Percentiles rank a stretch among this genome's conserved stretches.
phyloP scores from a whole-genome alignment of 2,113 vertebrate genomes.

The Apaloderma vittatum region DNA sequence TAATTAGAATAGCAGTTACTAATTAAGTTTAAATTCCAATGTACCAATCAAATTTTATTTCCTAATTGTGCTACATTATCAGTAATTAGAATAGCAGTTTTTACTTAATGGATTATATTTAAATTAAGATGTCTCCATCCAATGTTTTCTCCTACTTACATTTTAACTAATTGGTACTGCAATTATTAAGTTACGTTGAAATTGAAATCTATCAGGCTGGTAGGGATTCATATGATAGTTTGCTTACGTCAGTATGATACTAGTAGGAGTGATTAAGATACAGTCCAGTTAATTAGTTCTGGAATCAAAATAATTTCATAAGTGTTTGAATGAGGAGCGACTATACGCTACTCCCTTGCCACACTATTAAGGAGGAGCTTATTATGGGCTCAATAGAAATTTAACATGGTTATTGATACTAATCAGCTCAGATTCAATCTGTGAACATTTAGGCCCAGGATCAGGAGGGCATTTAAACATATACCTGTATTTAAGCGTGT shows the following conservation, averaged over 20 bases:
- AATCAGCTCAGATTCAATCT: not conserved
- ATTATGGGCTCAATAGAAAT: not conserved
- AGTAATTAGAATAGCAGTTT: conserved; percentile 75
- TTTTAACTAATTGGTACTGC: conserved; percentile 71
- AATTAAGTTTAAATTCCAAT: conserved; percentile 75
- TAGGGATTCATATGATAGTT: conserved; percentile 36
- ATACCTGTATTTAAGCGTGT: not conserved
- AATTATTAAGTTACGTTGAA: conserved; percentile 70
- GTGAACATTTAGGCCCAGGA: not conserved
- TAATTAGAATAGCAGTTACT: conserved; percentile 73
- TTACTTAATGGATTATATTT: conserved; percentile 76
- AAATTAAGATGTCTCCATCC: conserved; percentile 71
- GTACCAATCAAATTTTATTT: conserved; percentile 78
- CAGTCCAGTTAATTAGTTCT: conserved; percentile 53
- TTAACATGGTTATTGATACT: not conserved
- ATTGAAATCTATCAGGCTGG: conserved; percentile 60
- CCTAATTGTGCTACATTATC: conserved; percentile 77
- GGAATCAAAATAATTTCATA: conserved; percentile 40
- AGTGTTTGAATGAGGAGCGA: conserved; percentile 19
- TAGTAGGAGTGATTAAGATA: conserved; percentile 39
- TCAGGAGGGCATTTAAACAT: not conserved
- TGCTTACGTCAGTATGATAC: conserved; percentile 39
- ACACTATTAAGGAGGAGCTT: conserved; percentile 8
- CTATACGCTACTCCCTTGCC: not conserved
- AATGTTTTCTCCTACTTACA: conserved; percentile 58